Percentiles rank a stretch among this genome's conserved stretches.
These are phyloP conservation scores for Scomber scombrus DNA, from an alignment of 2,113 vertebrate genomes.

Conservation along the genomic window DNA sequence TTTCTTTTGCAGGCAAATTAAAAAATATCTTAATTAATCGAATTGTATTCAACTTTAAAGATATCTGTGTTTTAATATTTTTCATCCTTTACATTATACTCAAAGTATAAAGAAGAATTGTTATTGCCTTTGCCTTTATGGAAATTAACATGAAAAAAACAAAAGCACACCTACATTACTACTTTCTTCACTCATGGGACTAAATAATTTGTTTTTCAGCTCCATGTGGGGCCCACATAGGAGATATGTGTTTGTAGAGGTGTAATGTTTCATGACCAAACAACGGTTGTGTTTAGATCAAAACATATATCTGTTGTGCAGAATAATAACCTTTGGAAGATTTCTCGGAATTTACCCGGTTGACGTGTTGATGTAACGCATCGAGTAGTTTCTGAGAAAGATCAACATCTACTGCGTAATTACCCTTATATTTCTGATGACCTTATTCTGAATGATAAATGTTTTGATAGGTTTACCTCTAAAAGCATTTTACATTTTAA, in stretches of 20 bases:
- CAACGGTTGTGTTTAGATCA: conserved; percentile 78
- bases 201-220: conserved; percentile 53
- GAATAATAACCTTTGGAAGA: conserved; percentile 64
- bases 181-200: background rate
- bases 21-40: no score
- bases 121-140: conserved; percentile 8
- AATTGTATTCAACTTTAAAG: background rate
- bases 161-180: background rate
- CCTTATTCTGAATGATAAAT: conserved; percentile 7
- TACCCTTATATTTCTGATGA: background rate
- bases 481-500: background rate
- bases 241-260: conserved; percentile 45
- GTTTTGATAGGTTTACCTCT: background rate
- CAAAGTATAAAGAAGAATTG: background rate
- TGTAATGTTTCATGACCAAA: conserved; percentile 80
- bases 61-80: background rate
- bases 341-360: conserved; percentile 72
- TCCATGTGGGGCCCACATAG: conserved; percentile 58
- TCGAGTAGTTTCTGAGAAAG: conserved; percentile 54
- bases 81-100: background rate
- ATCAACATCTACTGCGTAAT: background rate
- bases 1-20: background rate
- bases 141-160: conserved; percentile 16
- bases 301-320: conserved; percentile 76
- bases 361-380: conserved; percentile 55